Percentiles rank a stretch among this genome's conserved stretches.
phyloP scores from a whole-genome alignment of 2,113 vertebrate species.

The Thryonomys swinderianus region DNA sequence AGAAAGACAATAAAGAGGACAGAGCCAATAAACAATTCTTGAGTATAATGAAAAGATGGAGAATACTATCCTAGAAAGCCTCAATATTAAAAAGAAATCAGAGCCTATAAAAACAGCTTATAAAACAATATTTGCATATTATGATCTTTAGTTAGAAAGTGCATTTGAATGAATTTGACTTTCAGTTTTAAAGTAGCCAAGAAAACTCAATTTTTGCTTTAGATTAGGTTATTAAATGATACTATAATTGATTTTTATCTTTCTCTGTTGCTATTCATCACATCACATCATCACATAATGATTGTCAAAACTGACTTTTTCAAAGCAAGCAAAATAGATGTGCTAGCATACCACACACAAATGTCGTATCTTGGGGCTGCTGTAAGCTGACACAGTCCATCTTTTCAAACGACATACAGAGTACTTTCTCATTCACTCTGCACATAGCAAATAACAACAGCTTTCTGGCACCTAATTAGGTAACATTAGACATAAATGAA shows the following conservation, averaged over 20 bases:
- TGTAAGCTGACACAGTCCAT: not conserved
- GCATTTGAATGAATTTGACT: not conserved
- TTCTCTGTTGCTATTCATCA: not conserved
- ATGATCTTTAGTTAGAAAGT: not conserved
- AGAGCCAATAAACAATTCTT: not conserved
- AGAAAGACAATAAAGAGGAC: not conserved
- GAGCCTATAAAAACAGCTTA: not conserved
- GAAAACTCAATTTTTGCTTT: not conserved
- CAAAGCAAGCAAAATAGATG: not conserved
- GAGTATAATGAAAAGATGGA: not conserved
- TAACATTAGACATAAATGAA: not conserved
- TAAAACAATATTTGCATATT: not conserved
- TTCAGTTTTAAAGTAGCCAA: not conserved
- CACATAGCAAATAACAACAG: not conserved
- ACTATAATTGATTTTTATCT: not conserved
- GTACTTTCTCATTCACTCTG: not conserved
- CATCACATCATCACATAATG: not conserved
- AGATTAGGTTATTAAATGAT: not conserved
- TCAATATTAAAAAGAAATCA: not conserved
- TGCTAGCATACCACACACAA: too few species aligned
- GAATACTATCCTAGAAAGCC: not conserved
- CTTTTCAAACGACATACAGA: not conserved
- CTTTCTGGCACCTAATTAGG: not conserved
- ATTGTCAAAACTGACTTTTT: not conserved
- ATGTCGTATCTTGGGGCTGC: not conserved